A percentile compares a stretch with the other conserved stretches of the same genome.
Evolutionary conservation across 2,888 invertebrate genomes (phyloP).

Genomic region (Andrena bucephala): DNA sequence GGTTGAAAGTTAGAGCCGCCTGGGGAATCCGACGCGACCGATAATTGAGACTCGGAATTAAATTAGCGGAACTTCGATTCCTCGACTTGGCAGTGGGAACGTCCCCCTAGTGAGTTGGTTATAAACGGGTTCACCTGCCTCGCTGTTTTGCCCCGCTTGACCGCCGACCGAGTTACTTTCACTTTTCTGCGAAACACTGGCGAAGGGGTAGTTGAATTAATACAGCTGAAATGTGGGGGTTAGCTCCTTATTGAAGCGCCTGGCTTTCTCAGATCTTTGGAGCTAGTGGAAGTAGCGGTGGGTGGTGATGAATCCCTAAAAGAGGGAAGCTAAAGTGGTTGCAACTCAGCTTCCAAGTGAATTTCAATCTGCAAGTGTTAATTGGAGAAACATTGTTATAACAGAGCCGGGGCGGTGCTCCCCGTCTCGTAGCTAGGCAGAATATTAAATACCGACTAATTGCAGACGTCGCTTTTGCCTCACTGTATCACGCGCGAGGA

Average conservation of each 20-base stretch:
- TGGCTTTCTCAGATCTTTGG: too few relatives aligned
- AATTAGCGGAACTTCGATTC: conserved; percentile 75
- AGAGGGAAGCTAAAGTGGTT: neutral
- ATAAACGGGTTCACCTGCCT: conserved; percentile 50
- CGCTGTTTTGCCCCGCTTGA: conserved; percentile 5
- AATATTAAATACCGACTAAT: neutral
- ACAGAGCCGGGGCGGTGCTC: neutral
- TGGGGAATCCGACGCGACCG: conserved; percentile 70
- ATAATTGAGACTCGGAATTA: conserved; percentile 78
- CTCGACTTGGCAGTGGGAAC: conserved; percentile 32
- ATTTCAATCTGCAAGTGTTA: too few relatives aligned
- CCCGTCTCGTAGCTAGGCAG: neutral
- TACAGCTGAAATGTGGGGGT: neutral
- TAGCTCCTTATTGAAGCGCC: neutral
- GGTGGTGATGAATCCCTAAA: neutral
- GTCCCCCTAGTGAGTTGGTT: conserved; percentile 42
- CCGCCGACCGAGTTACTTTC: conserved; percentile 17
- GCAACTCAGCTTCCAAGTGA: too few relatives aligned
- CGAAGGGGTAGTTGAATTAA: neutral
- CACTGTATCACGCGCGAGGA: neutral
- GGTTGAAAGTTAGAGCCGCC: conserved; percentile 71
- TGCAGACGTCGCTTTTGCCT: neutral
- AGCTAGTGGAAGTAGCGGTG: too few relatives aligned
- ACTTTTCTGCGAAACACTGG: neutral
- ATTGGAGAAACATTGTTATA: neutral